Percentiles rank a stretch among this genome's conserved stretches.
Evolutionary conservation across 2,113 vertebrate species (phyloP).

Genomic region (Notarius lentiginosus): DNA sequence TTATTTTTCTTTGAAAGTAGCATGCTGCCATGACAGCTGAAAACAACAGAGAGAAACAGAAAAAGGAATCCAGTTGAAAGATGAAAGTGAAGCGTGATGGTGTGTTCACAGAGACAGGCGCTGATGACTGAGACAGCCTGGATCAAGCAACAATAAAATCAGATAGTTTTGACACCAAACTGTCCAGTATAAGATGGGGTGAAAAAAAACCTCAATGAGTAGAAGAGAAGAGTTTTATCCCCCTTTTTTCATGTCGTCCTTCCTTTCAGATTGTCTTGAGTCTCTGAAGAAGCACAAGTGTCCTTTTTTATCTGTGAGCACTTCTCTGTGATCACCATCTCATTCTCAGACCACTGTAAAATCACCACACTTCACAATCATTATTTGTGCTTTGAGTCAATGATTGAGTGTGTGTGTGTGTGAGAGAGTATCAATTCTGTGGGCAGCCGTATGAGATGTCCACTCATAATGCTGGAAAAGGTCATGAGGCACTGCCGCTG

Average conservation of each 20-base stretch:
- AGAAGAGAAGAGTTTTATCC: background rate
- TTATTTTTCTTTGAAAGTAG: constrained; percentile 42
- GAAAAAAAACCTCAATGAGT: background rate
- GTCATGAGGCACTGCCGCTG: constrained; percentile 51
- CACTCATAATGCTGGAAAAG: constrained; percentile 59
- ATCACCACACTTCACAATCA: constrained; percentile 48
- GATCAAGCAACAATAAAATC: constrained; percentile 64
- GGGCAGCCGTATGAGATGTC: constrained; percentile 58
- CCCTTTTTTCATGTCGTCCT: background rate
- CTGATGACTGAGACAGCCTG: constrained; percentile 59
- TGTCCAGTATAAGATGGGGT: constrained; percentile 28
- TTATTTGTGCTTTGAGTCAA: constrained; percentile 28
- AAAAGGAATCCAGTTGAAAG: constrained; percentile 53
- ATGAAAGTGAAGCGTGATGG: constrained; percentile 62
- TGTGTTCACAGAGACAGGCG: constrained; percentile 50
- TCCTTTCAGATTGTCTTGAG: constrained; percentile 1
- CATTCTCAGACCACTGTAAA: constrained; percentile 49
- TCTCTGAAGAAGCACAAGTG: constrained; percentile 9
- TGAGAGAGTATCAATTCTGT: constrained; percentile 1
- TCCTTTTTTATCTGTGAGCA: constrained; percentile 25
- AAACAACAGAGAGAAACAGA: constrained; percentile 45
- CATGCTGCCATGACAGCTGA: constrained; percentile 48
- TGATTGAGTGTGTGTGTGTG: constrained; percentile 10
- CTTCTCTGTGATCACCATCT: constrained; percentile 17
- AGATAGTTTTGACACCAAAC: constrained; percentile 52